These are phyloP conservation scores for Trachemys scripta DNA, from an alignment of 2,113 vertebrate species.

Conservation along the genomic window DNA sequence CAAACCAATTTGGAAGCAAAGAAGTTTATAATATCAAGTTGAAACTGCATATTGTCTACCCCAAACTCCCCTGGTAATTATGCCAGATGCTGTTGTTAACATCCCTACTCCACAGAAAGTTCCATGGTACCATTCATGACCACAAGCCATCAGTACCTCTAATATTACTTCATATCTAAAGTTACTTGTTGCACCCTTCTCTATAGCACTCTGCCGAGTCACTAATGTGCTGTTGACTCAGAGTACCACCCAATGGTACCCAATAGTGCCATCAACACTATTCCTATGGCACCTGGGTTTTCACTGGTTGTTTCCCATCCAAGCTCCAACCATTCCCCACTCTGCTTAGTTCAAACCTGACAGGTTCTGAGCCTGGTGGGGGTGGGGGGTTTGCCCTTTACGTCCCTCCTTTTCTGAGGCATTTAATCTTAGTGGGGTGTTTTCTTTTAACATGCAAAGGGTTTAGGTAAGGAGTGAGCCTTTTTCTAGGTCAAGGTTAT, in stretches of 20 bases:
- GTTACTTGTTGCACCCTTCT: fast-evolving
- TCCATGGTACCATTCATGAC: fast-evolving
- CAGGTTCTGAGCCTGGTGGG: fast-evolving
- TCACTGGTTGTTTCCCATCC: neutral
- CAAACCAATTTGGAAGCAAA: neutral
- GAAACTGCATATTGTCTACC: neutral
- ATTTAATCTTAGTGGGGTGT: neutral
- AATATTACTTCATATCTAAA: fast-evolving
- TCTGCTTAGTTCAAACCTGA: fast-evolving
- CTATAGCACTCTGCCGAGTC: neutral
- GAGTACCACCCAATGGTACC: neutral
- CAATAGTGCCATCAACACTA: neutral
- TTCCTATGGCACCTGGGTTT: fast-evolving
- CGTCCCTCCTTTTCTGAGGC: neutral
- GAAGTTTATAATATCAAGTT: neutral
- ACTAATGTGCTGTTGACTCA: neutral
- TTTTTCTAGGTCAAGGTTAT: neutral
- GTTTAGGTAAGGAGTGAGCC: neutral
- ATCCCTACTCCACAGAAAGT: fast-evolving
- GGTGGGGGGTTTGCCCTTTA: neutral
- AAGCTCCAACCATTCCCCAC: neutral
- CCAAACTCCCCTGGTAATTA: neutral
- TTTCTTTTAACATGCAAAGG: fast-evolving
- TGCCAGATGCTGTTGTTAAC: fast-evolving
- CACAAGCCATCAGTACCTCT: fast-evolving